These are phyloP conservation scores for Oscheius myriophilus DNA, from an alignment of 2,888 invertebrate genomes.

Conservation along the genomic window DNA sequence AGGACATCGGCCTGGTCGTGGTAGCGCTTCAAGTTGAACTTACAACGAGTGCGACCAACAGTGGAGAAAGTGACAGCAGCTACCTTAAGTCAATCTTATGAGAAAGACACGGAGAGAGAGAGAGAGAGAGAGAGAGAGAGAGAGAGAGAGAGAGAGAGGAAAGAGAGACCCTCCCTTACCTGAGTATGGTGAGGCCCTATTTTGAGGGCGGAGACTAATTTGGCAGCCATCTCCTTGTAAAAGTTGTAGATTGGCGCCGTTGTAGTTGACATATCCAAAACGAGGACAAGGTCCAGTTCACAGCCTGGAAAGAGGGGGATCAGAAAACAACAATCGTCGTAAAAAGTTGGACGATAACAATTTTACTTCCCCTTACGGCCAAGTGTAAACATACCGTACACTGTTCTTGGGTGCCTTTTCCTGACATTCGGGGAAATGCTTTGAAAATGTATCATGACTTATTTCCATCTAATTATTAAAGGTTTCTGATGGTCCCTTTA, in stretches of 20 bases:
- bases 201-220: slow-evolving; percentile 57
- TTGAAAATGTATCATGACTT: too few species aligned
- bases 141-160: too few species aligned
- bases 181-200: slow-evolving; percentile 65
- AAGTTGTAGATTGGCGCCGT: slow-evolving; percentile 64
- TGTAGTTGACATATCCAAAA: slow-evolving; percentile 68
- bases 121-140: background rate
- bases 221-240: slow-evolving; percentile 61
- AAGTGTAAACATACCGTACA: too few species aligned
- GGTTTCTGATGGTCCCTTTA: too few species aligned
- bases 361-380: too few species aligned
- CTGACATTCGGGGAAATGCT: too few species aligned
- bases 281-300: slow-evolving; percentile 66
- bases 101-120: too few species aligned
- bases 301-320: slow-evolving; percentile 48
- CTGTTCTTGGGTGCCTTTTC: too few species aligned
- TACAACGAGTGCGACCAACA: slow-evolving; percentile 62
- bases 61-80: slow-evolving; percentile 65
- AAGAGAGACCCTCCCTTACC: slow-evolving; percentile 32
- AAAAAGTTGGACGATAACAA: background rate
- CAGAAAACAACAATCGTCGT: too few species aligned
- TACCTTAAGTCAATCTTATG: slow-evolving; percentile 38
- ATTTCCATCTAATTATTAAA: too few species aligned
- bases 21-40: slow-evolving; percentile 63
- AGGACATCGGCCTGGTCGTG: slow-evolving; percentile 59